A percentile compares a stretch with the other conserved stretches of the same genome.
phyloP scores from a whole-genome alignment of 1,140 invertebrate species.

The Spodoptera litura region DNA sequence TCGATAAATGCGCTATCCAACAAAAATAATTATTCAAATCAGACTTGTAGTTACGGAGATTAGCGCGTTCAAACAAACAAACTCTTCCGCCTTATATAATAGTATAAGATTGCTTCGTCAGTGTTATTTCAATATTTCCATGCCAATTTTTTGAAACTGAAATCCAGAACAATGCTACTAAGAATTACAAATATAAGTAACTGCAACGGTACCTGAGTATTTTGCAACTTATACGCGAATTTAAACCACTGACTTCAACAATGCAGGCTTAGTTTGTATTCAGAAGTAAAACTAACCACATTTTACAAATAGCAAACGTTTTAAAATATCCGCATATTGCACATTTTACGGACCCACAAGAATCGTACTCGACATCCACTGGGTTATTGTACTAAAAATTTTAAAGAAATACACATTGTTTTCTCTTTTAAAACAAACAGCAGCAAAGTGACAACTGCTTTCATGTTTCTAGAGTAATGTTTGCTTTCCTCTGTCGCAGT shows the following conservation, averaged over 20 bases:
- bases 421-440: constrained; percentile 7
- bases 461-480: neutral
- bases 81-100: no score
- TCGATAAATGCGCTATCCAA: no score
- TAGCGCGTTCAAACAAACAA: no score
- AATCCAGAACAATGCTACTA: neutral
- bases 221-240: no score
- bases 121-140: no score
- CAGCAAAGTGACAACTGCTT: constrained; percentile 1
- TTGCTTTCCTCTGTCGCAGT: neutral
- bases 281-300: neutral
- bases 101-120: no score
- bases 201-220: no score
- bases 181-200: neutral
- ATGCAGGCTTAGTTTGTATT: constrained; percentile 3
- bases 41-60: no score
- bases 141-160: no score
- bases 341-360: constrained; percentile 9
- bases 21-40: no score
- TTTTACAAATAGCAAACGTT: constrained; percentile 24
- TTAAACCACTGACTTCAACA: neutral
- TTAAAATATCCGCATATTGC: constrained; percentile 11
- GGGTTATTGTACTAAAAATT: constrained; percentile 14
- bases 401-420: constrained; percentile 25
- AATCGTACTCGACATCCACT: neutral